Percentiles rank a stretch among this genome's conserved stretches.
Conservation (phyloP, 2,888 invertebrate species). For the Noctua janthe region DNA sequence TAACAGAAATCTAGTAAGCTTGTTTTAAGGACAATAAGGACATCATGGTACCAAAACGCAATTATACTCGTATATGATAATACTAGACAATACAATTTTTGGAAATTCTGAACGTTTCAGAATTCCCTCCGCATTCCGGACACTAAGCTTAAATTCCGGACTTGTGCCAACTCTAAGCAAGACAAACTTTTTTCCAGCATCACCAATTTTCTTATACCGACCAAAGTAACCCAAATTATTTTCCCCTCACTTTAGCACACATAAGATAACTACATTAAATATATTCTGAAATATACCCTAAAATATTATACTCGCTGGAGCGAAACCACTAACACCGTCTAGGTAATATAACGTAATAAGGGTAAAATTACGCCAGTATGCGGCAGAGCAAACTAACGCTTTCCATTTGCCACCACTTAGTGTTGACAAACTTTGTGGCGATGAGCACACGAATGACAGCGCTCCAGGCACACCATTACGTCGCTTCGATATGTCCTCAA, state of each 20-base stretch:
- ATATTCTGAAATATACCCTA: slow-evolving; percentile 27
- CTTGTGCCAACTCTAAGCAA: no score
- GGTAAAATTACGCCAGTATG: slow-evolving; percentile 46
- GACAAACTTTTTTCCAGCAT: not conserved
- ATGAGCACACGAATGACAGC: slow-evolving; percentile 56
- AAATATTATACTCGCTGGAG: slow-evolving; percentile 40
- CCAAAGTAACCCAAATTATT: not conserved
- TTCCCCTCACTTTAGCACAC: not conserved
- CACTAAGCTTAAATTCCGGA: not conserved
- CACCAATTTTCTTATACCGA: not conserved
- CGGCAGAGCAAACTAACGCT: slow-evolving; percentile 49
- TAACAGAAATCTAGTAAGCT: not conserved
- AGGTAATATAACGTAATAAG: slow-evolving; percentile 53
- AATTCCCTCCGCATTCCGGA: not conserved
- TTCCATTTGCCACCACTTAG: slow-evolving; percentile 61
- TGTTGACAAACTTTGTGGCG: slow-evolving; percentile 59
- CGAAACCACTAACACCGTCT: slow-evolving; percentile 34
- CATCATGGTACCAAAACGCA: not conserved
- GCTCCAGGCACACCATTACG: slow-evolving; percentile 31
- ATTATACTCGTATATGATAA: no score
- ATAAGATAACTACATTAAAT: slow-evolving; percentile 17
- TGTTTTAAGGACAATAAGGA: not conserved
- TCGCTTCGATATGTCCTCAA: slow-evolving; percentile 30
- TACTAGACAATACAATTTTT: no score
- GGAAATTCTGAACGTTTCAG: not conserved